Evolutionary conservation across 2,797 vertebrate species (phyloP), one percentile per base, ranked within the genome.

Genomic region (Triplophysa bombifrons): DNA sequence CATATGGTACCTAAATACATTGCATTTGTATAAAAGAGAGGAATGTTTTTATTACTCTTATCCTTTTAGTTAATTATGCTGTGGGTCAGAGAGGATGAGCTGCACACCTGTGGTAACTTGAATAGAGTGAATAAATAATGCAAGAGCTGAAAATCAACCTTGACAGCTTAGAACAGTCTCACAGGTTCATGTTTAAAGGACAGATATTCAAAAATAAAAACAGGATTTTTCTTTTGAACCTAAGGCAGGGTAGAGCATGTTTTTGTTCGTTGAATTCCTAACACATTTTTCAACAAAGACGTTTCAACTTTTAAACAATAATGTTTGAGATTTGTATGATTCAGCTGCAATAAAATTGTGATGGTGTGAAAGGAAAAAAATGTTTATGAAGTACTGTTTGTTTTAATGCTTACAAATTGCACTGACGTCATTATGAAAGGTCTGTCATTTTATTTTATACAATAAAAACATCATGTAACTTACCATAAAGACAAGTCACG

Each of bases 91-190:
- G 56, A 63, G 13, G 46, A 3, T 56, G 70, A 73, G 78, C 20
- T 72, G 64, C 46, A 68, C 75, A 82, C 68, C 79, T 71, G 80
- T 67, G 74, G 79, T 72, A 73, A 82, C 70, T 68, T 77, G 50
- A 27, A 74, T 74, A 41, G 68, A 53, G 72, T 50, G 60, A 58
- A 63, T 84, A 64, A 86, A 85, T 84, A 76, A 84, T 86, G 78
- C 30, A 86, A 74, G 53, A 60, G 74, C 75, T 79, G 78, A 84
- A 76, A 73, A 73, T 50, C 70, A 56, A 73, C 48, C 73, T 64
- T 41, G 38, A 16, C 27, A 38, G 44, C 25, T 51, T 50, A 9
- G 30, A 44, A 60, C 19, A 50, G 55, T n/a, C 66, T 77, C 75
- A 50, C 53, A 58, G 38, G 75, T 77, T 41, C 65, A 77, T 69